Evolutionary conservation across 2,888 invertebrate genomes (phyloP).

Genomic region (Tachystola acroxantha): DNA sequence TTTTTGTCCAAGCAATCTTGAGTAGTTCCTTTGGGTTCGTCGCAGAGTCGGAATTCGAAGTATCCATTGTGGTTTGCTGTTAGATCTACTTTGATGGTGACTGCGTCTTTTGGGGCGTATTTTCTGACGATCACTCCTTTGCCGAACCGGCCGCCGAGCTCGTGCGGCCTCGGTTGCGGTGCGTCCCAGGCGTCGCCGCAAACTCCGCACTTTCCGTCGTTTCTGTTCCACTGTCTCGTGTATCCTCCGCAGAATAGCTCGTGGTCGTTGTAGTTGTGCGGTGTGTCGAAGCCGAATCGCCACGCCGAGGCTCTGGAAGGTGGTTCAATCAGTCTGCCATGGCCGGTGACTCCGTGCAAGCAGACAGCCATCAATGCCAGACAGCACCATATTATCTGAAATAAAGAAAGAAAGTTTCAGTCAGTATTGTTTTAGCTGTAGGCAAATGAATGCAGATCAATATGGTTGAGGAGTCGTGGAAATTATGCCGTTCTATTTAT

Average conservation of each 20-base stretch:
- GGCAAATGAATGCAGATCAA: background rate
- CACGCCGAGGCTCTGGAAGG: conserved; percentile 92
- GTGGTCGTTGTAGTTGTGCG: conserved; percentile 93
- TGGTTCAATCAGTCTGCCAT: conserved; percentile 89
- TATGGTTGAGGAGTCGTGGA: background rate
- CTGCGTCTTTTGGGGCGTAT: conserved; percentile 82
- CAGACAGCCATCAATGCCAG: conserved; percentile 39
- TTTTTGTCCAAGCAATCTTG: conserved; percentile 89
- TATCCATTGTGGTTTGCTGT: conserved; percentile 93
- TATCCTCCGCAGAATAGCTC: conserved; percentile 93
- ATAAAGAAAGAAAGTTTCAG: conserved; percentile 18
- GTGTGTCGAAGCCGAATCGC: conserved; percentile 93
- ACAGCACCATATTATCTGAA: conserved; percentile 60
- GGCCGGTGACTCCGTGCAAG: conserved; percentile 68
- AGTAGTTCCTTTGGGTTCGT: conserved; percentile 82
- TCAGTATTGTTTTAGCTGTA: no score
- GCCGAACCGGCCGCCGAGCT: conserved; percentile 90
- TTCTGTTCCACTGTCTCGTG: conserved; percentile 88
- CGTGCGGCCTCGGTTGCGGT: conserved; percentile 84
- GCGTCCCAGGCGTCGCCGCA: conserved; percentile 92
- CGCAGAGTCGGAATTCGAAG: conserved; percentile 91
- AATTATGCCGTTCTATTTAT: conserved; percentile 1
- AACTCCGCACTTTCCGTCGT: conserved; percentile 90
- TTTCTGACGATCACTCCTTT: conserved; percentile 89
- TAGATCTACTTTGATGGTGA: conserved; percentile 88